Percentiles rank a stretch among this genome's conserved stretches.
Evolutionary conservation across 2,113 vertebrate species (phyloP).

Genomic region (Silurus glanis): DNA sequence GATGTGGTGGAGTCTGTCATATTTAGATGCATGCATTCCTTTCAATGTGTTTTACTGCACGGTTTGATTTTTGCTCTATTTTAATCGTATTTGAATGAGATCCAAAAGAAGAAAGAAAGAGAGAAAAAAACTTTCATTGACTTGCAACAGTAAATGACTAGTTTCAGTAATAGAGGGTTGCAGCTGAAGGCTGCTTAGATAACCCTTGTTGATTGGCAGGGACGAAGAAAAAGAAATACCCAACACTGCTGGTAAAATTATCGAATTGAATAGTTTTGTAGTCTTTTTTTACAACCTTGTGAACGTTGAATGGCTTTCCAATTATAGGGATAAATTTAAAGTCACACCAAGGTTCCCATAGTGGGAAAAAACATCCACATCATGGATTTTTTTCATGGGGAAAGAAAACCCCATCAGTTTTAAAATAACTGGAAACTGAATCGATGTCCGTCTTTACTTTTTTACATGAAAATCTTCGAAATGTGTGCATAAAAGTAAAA

Average conservation of each 20-base stretch:
- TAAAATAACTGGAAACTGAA: too few species aligned
- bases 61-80: background rate
- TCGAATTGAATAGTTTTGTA: background rate
- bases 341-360: too few species aligned
- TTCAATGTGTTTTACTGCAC: background rate
- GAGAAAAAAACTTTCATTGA: background rate
- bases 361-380: too few species aligned
- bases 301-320: background rate
- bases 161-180: background rate
- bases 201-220: background rate
- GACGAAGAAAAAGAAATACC: constrained; percentile 1
- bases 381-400: too few species aligned
- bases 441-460: too few species aligned
- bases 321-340: background rate
- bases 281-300: background rate
- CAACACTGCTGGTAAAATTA: too few species aligned
- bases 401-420: too few species aligned
- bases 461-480: too few species aligned
- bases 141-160: background rate
- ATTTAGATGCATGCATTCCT: background rate
- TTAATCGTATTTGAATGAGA: background rate
- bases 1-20: background rate
- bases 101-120: background rate
- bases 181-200: background rate
- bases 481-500: too few species aligned